These are phyloP conservation scores for Mystacides longicornis DNA, from an alignment of 2,888 invertebrate species.

Conservation along the genomic window DNA sequence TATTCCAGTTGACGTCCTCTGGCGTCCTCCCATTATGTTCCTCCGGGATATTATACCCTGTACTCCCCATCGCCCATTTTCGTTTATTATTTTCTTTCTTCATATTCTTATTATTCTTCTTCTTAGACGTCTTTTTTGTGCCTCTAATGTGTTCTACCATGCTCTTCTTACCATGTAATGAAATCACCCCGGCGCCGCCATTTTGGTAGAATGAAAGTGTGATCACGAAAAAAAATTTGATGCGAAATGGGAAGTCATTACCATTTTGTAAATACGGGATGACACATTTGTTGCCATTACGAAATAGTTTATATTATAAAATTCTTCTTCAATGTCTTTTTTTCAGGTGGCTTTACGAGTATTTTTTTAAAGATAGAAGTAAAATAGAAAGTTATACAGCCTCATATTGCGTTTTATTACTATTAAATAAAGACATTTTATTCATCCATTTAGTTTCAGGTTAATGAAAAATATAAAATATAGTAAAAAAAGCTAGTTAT, in stretches of 20 bases:
- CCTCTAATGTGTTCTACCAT: slow-evolving; percentile 25
- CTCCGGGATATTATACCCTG: slow-evolving; percentile 26
- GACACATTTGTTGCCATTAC: too few relatives aligned
- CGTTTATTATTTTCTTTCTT: not conserved
- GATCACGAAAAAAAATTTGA: not conserved
- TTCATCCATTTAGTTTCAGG: too few relatives aligned
- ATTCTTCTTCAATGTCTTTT: too few relatives aligned
- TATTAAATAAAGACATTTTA: too few relatives aligned
- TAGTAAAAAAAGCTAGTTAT: too few relatives aligned
- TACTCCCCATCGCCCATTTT: slow-evolving; percentile 3
- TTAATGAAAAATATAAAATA: too few relatives aligned
- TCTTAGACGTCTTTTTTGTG: slow-evolving; percentile 8
- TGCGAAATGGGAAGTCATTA: not conserved
- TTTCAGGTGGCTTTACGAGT: too few relatives aligned
- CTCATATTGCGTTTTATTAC: too few relatives aligned
- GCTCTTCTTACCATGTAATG: slow-evolving; percentile 22
- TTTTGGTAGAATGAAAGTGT: not conserved
- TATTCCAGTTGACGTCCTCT: slow-evolving; percentile 26
- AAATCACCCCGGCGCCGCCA: slow-evolving; percentile 21
- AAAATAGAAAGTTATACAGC: too few relatives aligned
- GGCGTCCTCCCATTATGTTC: slow-evolving; percentile 23
- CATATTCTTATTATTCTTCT: not conserved
- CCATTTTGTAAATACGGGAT: too few relatives aligned
- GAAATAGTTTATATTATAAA: too few relatives aligned
- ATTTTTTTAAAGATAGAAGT: too few relatives aligned